Conservation (phyloP, 2,113 vertebrate genomes). For the Plecotus auritus region DNA sequence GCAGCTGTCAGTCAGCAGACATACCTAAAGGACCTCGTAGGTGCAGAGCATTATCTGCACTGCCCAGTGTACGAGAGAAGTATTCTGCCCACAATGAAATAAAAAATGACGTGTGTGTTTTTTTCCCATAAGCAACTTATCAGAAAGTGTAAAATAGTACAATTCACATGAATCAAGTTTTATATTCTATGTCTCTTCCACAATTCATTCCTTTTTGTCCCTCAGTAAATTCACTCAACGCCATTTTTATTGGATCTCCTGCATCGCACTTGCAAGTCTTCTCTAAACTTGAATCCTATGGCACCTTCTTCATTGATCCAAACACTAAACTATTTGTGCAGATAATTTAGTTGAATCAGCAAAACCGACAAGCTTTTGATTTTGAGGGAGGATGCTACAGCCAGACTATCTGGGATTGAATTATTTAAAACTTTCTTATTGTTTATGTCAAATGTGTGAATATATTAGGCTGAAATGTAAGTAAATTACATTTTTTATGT, state of each 20-base stretch:
- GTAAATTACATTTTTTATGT: no score
- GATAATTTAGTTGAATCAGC: neutral
- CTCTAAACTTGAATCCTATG: neutral
- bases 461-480: constrained; percentile 24
- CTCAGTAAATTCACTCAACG: neutral
- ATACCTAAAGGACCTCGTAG: neutral
- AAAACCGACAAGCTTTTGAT: neutral
- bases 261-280: neutral
- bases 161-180: neutral
- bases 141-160: neutral
- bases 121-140: neutral
- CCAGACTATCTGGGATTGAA: neutral
- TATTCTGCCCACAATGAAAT: neutral
- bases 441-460: neutral
- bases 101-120: neutral
- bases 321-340: neutral
- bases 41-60: neutral
- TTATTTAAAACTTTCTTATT: neutral
- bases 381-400: neutral
- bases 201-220: neutral
- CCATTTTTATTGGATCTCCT: neutral
- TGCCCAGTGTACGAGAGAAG: neutral
- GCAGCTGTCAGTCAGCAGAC: neutral
- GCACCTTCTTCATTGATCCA: neutral
- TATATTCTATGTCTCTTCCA: neutral